Evolutionary conservation across 64 coral and sea anemone species (phyloP).

Genomic region (Catalaphyllia jardinei): DNA sequence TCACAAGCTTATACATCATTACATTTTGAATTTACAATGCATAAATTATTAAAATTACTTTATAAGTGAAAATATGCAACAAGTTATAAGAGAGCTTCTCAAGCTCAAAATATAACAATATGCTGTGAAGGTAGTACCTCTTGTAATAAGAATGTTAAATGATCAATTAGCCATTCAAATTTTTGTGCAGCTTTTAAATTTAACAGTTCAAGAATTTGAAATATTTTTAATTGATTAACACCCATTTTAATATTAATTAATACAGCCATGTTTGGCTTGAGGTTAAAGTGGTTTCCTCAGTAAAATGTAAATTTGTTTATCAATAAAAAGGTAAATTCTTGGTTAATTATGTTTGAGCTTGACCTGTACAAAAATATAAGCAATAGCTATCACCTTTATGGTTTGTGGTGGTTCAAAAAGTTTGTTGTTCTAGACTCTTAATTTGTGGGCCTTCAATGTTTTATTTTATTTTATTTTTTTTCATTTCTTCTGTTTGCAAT

Average conservation of each 20-base stretch:
- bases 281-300: neutral
- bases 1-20: neutral
- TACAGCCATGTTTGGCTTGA: neutral
- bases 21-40: neutral
- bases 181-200: neutral
- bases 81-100: neutral
- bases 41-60: neutral
- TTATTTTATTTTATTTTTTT: too few relatives aligned
- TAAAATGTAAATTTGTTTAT: too few relatives aligned
- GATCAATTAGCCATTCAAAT: too few relatives aligned
- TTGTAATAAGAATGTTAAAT: neutral
- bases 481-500: too few relatives aligned
- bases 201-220: conserved; percentile 11
- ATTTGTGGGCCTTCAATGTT: too few relatives aligned
- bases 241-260: neutral
- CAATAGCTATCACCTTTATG: too few relatives aligned
- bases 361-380: too few relatives aligned
- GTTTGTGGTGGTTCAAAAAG: too few relatives aligned
- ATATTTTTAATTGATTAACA: conserved; percentile 1
- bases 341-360: too few relatives aligned
- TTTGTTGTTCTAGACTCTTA: too few relatives aligned
- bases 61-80: neutral
- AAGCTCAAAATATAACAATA: neutral
- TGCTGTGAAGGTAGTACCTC: neutral
- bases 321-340: too few relatives aligned